These are phyloP conservation scores for Sylvietta virens DNA, from an alignment of 2,113 vertebrate species.

Conservation along the genomic window DNA sequence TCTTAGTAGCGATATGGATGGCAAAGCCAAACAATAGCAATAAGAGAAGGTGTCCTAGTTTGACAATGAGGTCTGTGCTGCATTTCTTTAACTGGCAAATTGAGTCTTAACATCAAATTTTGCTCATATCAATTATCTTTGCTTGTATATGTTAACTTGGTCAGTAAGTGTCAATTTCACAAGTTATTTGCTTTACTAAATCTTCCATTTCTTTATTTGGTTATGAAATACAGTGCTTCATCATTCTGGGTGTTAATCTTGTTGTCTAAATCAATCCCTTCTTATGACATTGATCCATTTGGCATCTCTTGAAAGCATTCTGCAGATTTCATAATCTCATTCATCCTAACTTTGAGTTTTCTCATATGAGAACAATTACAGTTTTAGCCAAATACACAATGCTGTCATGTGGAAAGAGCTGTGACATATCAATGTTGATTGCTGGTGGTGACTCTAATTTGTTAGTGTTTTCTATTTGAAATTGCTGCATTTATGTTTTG, in stretches of 20 bases:
- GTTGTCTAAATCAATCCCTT: background rate
- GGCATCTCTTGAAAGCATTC: slow-evolving; percentile 7
- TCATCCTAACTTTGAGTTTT: background rate
- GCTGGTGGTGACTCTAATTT: background rate
- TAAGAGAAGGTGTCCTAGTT: background rate
- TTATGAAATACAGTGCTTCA: background rate
- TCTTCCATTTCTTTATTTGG: background rate
- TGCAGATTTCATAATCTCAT: background rate
- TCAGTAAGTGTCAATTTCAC: background rate
- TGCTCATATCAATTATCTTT: background rate
- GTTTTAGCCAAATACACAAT: background rate
- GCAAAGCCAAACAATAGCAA: background rate
- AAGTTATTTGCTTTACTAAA: background rate
- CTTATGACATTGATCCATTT: background rate
- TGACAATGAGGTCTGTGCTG: background rate
- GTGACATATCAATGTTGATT: background rate
- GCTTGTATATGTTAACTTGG: background rate
- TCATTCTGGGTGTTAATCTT: background rate
- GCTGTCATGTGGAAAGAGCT: background rate
- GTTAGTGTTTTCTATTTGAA: background rate
- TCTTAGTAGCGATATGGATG: background rate
- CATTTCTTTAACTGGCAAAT: background rate
- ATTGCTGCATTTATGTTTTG: background rate
- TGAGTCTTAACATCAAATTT: background rate
- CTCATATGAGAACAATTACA: slow-evolving; percentile 31